A percentile compares a stretch with the other conserved stretches of the same genome.
Evolutionary conservation across 2,797 vertebrate genomes (phyloP).

Genomic region (Salmo trutta): DNA sequence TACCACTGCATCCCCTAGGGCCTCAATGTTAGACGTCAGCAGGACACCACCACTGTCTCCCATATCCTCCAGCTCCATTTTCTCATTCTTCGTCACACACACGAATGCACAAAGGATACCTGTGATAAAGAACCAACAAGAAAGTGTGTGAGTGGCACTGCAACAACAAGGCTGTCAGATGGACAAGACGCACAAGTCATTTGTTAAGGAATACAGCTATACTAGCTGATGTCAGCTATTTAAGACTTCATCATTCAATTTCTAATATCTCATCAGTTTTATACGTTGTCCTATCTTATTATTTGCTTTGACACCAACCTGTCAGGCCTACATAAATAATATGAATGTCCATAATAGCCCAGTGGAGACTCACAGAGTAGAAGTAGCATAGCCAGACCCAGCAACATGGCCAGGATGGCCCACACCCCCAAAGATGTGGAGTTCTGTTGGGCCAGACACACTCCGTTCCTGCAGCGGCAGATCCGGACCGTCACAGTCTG

Average conservation of each 20-base stretch:
- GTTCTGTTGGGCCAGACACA: slow-evolving; percentile 37
- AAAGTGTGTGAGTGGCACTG: background rate
- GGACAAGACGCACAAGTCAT: background rate
- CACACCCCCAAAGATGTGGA: slow-evolving; percentile 69
- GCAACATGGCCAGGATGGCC: slow-evolving; percentile 83
- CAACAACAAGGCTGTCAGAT: background rate
- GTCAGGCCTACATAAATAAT: background rate
- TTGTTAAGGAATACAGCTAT: background rate
- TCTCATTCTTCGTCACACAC: slow-evolving; percentile 71
- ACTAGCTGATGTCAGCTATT: background rate
- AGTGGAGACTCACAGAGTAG: slow-evolving; percentile 83
- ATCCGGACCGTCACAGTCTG: slow-evolving; percentile 64
- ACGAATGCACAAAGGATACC: slow-evolving; percentile 76
- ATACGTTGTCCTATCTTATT: background rate
- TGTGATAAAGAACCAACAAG: slow-evolving; percentile 45
- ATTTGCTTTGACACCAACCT: background rate
- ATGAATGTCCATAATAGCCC: slow-evolving; percentile 31
- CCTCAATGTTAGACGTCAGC: slow-evolving; percentile 86
- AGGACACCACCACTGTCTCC: slow-evolving; percentile 61
- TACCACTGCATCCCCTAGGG: slow-evolving; percentile 80
- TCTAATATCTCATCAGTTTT: background rate
- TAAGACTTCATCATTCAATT: background rate
- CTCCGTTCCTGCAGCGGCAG: slow-evolving; percentile 76
- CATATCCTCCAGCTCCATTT: slow-evolving; percentile 66
- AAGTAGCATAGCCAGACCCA: slow-evolving; percentile 78